Percentiles rank a stretch among this genome's conserved stretches.
Evolutionary conservation across 2,797 vertebrate species (phyloP).

Genomic region (Heterohyrax brucei): DNA sequence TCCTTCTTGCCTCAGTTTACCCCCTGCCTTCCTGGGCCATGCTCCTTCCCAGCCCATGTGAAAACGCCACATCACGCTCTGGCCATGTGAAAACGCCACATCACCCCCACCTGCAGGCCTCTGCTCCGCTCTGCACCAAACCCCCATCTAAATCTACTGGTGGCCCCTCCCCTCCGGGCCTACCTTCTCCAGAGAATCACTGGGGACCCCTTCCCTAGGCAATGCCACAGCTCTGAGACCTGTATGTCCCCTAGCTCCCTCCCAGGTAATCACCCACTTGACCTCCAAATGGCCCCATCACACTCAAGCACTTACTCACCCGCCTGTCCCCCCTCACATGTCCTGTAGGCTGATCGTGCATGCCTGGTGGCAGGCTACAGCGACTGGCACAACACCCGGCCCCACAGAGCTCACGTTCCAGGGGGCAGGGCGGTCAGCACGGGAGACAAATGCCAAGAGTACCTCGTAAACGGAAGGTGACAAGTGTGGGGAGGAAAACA

Average conservation of each 20-base stretch:
- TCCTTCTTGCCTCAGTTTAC: conserved; percentile 34
- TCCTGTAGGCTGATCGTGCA: not conserved
- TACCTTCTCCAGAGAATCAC: not conserved
- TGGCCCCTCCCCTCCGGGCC: not conserved
- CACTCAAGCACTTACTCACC: too few relatives aligned
- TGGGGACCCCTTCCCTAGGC: not conserved
- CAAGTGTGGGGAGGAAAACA: not conserved
- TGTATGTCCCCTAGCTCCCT: not conserved
- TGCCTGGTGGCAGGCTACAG: not conserved
- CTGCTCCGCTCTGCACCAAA: not conserved
- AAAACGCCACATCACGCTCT: too few relatives aligned
- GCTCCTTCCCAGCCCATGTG: not conserved
- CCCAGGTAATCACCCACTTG: not conserved
- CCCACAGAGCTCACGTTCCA: not conserved
- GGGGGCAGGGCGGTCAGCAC: not conserved
- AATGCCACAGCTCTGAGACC: not conserved
- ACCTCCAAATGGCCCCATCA: not conserved
- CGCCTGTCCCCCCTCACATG: too few relatives aligned
- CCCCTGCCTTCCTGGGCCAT: too few relatives aligned
- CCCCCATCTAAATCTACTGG: not conserved
- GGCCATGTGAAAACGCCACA: too few relatives aligned
- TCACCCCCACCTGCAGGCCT: not conserved
- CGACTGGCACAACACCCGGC: not conserved
- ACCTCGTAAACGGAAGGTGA: not conserved
- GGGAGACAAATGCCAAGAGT: too few relatives aligned